These are phyloP conservation scores for Perca schrenkii DNA, from an alignment of 2,113 vertebrate genomes.

Conservation along the genomic window DNA sequence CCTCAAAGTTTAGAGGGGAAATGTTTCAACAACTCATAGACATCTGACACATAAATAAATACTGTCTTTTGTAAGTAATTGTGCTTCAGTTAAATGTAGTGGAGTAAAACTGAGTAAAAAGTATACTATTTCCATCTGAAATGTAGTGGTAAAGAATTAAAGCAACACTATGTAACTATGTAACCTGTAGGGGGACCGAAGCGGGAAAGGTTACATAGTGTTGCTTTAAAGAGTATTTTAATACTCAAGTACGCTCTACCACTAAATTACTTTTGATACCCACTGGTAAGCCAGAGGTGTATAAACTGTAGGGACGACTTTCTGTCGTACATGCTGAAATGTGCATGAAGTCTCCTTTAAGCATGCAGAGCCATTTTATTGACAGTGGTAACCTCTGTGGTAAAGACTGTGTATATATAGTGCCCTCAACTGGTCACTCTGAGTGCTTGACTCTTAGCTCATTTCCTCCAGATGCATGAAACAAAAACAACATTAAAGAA, in stretches of 20 bases:
- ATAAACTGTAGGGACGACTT: not conserved
- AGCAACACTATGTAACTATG: too few relatives aligned
- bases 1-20: not conserved
- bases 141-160: not conserved
- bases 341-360: not conserved
- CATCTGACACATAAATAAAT: too few relatives aligned
- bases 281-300: not conserved
- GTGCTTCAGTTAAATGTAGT: not conserved
- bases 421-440: slow-evolving; percentile 13
- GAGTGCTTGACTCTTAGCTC: slow-evolving; percentile 4
- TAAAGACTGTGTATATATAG: not conserved
- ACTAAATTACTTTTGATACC: not conserved
- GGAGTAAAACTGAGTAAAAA: not conserved
- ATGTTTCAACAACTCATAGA: too few relatives aligned
- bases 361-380: not conserved
- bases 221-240: not conserved
- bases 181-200: too few relatives aligned
- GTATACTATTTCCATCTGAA: not conserved
- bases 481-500: not conserved
- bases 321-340: not conserved
- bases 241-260: not conserved
- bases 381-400: not conserved
- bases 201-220: too few relatives aligned
- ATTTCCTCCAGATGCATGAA: not conserved
- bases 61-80: too few relatives aligned